Evolutionary conservation across 2,888 invertebrate species (phyloP).

Genomic region (Craniophora ligustri): DNA sequence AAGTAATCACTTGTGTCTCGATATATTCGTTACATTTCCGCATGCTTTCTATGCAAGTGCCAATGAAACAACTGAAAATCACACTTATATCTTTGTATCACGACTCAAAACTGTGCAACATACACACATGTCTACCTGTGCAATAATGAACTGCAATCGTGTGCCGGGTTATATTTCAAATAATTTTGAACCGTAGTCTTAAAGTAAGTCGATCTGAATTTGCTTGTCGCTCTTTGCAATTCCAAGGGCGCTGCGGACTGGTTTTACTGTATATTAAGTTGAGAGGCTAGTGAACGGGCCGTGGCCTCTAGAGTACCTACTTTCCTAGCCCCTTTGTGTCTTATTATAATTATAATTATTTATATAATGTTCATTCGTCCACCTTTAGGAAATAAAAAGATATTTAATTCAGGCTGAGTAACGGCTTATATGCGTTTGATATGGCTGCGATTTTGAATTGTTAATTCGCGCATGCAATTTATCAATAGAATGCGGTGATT

Average conservation of each 20-base stretch:
- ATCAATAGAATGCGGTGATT: not conserved
- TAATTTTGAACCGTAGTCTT: not conserved
- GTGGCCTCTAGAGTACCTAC: conserved; percentile 82
- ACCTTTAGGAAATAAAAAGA: conserved; percentile 57
- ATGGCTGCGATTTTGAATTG: not conserved
- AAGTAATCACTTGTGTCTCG: conserved; percentile 8
- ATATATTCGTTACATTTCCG: conserved; percentile 42
- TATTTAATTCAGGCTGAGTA: conserved; percentile 18
- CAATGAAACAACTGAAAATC: not conserved
- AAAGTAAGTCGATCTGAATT: conserved; percentile 1
- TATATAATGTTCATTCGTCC: conserved; percentile 57
- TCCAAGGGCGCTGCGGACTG: conserved; percentile 45
- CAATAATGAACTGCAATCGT: conserved; percentile 1
- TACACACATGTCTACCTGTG: not conserved
- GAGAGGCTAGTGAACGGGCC: conserved; percentile 53
- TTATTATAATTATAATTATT: conserved; percentile 43
- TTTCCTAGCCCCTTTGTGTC: conserved; percentile 73
- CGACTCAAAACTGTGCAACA: not conserved
- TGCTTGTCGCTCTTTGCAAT: not conserved
- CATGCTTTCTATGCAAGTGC: conserved; percentile 26
- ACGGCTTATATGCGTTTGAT: conserved; percentile 5
- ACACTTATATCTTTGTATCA: not conserved
- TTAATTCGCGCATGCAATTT: conserved; percentile 17
- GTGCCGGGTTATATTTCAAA: not conserved
- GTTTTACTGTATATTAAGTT: conserved; percentile 34